Evolutionary conservation across 2,113 vertebrate genomes (phyloP), one percentile per base, ranked within the genome.

Genomic region (Protobothrops mucrosquamatus): DNA sequence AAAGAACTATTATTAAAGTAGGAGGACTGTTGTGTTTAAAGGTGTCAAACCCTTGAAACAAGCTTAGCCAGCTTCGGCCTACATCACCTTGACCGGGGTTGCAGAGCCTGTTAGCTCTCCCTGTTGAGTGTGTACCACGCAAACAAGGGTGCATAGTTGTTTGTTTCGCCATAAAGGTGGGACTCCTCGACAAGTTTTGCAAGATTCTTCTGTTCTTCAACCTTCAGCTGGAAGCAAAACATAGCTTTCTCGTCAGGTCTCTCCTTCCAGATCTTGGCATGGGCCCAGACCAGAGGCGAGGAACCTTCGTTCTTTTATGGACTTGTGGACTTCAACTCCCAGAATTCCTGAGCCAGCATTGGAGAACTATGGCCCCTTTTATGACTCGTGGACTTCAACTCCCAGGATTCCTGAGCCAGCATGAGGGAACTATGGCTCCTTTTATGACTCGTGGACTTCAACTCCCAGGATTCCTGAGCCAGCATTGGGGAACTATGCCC

Each of bases 121-220:
- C 48, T 91, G 92, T 90, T 46, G 5, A 4, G 81, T 10, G 81
- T 10, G 91, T 85, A 22, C 6, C 88, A 3, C 91, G 39, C 85
- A 0, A 0, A 20, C 0, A 2, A 15, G 57, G 43, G 18, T 0
- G 0, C 2, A 2, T 2, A 0, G 81, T 15, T 89, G 12, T 48
- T 18, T 39, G 20, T n/a, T 39, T 93, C 57, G 14, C 23, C 23
- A 43, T 51, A 51, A 85, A 59, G 39, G 15, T 34, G 52, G 18
- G 14, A 39, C 18, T 46, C 22, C 29, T 39, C 8, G 6, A 7
- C 22, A 52, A 0, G 26, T 87, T n/a, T n/a, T 6, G 26, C 29
- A 26, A 8, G 86, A 87, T 52, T 18, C 86, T 51, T 54, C 51
- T 29, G 6, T 18, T n/a, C 86, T 18, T 54, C 51, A 54, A 14